Percentiles rank a stretch among this genome's conserved stretches.
phyloP scores from a whole-genome alignment of 2,888 invertebrate genomes.

The Scelioninae gen. 2 region DNA sequence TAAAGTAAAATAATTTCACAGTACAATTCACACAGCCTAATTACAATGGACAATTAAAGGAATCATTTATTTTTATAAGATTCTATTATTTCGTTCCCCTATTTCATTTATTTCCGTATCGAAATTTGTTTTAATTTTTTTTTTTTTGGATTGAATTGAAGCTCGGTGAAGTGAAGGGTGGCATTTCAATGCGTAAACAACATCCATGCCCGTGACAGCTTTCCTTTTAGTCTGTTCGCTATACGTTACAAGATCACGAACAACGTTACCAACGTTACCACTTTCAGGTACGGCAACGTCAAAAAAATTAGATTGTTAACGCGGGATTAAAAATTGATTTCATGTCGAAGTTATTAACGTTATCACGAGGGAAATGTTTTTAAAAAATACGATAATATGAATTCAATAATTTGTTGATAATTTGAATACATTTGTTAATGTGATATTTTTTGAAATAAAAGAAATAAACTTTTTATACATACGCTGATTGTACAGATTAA shows the following conservation, averaged over 20 bases:
- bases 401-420: too few relatives aligned
- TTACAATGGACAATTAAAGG: too few relatives aligned
- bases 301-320: conserved; percentile 20
- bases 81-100: background rate
- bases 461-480: too few relatives aligned
- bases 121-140: conserved; percentile 7
- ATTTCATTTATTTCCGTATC: background rate
- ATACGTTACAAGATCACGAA: conserved; percentile 30
- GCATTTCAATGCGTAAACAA: conserved; percentile 38
- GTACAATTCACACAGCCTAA: too few relatives aligned
- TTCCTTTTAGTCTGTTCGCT: conserved; percentile 28
- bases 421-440: too few relatives aligned
- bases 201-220: conserved; percentile 31
- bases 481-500: too few relatives aligned
- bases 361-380: too few relatives aligned
- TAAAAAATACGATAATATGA: too few relatives aligned
- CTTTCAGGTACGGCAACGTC: conserved; percentile 1
- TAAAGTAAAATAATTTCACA: too few relatives aligned
- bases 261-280: conserved; percentile 14
- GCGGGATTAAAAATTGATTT: conserved; percentile 9
- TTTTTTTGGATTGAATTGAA: conserved; percentile 21
- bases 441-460: too few relatives aligned
- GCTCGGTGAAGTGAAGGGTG: conserved; percentile 10
- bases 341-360: background rate
- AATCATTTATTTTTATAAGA: too few relatives aligned